Evolutionary conservation across 2,797 vertebrate species (phyloP).

Genomic region (Aplochiton taeniatus): DNA sequence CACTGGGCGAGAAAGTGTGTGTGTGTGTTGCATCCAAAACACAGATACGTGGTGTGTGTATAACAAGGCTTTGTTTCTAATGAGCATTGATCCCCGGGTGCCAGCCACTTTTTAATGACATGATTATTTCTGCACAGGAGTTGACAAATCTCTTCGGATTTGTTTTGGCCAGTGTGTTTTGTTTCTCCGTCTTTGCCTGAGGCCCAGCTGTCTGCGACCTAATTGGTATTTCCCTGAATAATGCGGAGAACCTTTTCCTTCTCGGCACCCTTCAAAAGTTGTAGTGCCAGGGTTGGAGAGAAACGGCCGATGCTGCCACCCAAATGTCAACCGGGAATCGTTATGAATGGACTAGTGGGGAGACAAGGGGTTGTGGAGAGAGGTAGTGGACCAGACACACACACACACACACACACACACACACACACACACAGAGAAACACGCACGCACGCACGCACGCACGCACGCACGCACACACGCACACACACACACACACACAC

Average conservation of each 20-base stretch:
- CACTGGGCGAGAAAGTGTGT: neutral
- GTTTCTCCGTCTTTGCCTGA: neutral
- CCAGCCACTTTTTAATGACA: slow-evolving; percentile 1
- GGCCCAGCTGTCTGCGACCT: slow-evolving; percentile 12
- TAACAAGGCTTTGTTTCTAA: neutral
- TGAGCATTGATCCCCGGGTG: neutral
- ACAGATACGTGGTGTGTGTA: neutral
- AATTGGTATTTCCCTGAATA: slow-evolving; percentile 26
- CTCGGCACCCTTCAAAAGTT: neutral
- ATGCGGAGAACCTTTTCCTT: slow-evolving; percentile 9
- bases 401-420: neutral
- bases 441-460: neutral
- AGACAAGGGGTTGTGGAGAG: neutral
- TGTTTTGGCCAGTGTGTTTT: slow-evolving; percentile 3
- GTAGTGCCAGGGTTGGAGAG: slow-evolving; percentile 1
- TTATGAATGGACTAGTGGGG: neutral
- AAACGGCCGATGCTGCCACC: neutral
- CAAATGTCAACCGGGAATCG: slow-evolving; percentile 6
- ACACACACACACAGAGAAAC: neutral
- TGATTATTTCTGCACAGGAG: slow-evolving; percentile 6
- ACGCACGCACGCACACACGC: neutral
- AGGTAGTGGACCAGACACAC: too few species aligned
- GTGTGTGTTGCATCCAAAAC: neutral
- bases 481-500: neutral
- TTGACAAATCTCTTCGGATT: slow-evolving; percentile 19